These are phyloP conservation scores for Drosophila leontia DNA, from an alignment of 1,140 invertebrate species.

Conservation along the genomic window DNA sequence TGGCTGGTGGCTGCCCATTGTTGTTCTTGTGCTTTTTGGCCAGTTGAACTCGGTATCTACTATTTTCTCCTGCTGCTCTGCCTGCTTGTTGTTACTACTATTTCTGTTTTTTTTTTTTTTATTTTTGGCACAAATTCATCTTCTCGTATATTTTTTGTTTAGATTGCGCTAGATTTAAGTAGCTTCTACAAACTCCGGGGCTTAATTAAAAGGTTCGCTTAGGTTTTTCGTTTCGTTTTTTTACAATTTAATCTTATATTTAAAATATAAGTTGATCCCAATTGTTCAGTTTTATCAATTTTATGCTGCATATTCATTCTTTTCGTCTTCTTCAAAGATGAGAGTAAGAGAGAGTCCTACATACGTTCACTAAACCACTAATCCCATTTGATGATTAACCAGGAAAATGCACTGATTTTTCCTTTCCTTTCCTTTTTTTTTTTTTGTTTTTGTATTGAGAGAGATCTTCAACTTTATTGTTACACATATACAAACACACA, in stretches of 20 bases:
- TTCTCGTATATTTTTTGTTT: conserved; percentile 41
- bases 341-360: conserved; percentile 55
- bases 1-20: conserved; percentile 34
- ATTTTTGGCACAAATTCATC: conserved; percentile 56
- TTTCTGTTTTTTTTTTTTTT: conserved; percentile 23
- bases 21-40: conserved; percentile 56
- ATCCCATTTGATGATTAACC: conserved; percentile 31
- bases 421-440: conserved; percentile 3
- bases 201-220: conserved; percentile 65
- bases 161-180: conserved; percentile 42
- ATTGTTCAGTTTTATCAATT: conserved; percentile 85
- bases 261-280: conserved; percentile 85
- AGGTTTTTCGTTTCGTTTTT: conserved; percentile 24
- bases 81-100: conserved; percentile 14
- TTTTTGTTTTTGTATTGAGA: conserved; percentile 31
- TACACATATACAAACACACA: conserved; percentile 79
- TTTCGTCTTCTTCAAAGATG: conserved; percentile 65
- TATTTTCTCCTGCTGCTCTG: conserved; percentile 34
- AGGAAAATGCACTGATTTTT: conserved; percentile 31
- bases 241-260: conserved; percentile 84
- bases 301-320: conserved; percentile 77
- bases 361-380: conserved; percentile 21
- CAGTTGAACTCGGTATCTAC: conserved; percentile 42
- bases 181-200: conserved; percentile 60
- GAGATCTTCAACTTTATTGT: conserved; percentile 41